phyloP scores from a whole-genome alignment of 2,888 invertebrate genomes.

The Artemia sinica region DNA sequence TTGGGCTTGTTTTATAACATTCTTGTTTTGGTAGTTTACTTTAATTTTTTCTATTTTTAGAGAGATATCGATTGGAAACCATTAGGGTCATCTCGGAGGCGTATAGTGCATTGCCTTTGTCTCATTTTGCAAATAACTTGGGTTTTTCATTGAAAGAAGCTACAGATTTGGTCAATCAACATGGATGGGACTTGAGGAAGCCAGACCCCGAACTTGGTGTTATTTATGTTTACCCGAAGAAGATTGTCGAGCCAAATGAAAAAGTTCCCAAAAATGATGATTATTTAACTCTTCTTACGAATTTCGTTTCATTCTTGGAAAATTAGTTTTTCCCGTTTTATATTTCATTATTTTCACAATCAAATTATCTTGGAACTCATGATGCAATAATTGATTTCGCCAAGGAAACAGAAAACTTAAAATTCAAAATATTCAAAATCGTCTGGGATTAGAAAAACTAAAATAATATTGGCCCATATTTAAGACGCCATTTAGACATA shows the following conservation, averaged over 20 bases:
- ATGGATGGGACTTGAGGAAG: not conserved
- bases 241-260: not conserved
- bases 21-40: not conserved
- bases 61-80: not conserved
- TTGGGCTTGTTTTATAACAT: not conserved
- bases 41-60: not conserved
- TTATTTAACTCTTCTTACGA: not conserved
- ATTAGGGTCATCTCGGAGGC: not conserved
- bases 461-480: too few species aligned
- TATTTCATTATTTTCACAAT: too few species aligned
- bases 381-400: too few species aligned
- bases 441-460: too few species aligned
- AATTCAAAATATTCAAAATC: too few species aligned
- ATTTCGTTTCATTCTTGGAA: slow-evolving; percentile 5
- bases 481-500: too few species aligned
- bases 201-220: not conserved
- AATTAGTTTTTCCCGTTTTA: not conserved
- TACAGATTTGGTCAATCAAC: not conserved
- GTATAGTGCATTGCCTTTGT: not conserved
- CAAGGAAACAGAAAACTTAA: too few species aligned
- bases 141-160: not conserved
- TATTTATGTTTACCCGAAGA: not conserved
- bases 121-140: slow-evolving; percentile 2
- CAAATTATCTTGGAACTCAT: too few species aligned
- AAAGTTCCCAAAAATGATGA: not conserved